Conservation (phyloP, 2,888 invertebrate genomes). For the Scrobipalpa atriplicella region DNA sequence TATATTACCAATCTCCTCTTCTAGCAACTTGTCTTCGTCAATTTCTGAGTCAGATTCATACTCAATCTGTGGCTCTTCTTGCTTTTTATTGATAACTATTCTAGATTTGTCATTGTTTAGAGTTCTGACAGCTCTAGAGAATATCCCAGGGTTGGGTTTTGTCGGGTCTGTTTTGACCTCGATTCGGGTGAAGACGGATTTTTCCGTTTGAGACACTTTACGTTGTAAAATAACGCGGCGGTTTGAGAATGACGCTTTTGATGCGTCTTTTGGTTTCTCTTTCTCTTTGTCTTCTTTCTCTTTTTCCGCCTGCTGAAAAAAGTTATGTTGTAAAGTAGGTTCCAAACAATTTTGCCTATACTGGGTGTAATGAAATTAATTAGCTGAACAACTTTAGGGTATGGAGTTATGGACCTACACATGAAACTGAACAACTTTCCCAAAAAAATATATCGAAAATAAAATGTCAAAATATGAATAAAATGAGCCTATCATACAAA, state of each 20-base stretch:
- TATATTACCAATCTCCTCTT: constrained; percentile 42
- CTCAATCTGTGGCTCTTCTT: constrained; percentile 57
- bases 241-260: constrained; percentile 49
- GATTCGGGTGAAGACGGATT: constrained; percentile 56
- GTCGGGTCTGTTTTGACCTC: constrained; percentile 56
- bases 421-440: background rate
- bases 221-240: constrained; percentile 70
- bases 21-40: constrained; percentile 48
- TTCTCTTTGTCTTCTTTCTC: constrained; percentile 43
- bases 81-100: constrained; percentile 42
- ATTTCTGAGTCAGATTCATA: constrained; percentile 55
- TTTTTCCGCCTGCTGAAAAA: constrained; percentile 42
- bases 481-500: no score
- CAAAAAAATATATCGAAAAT: background rate
- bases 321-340: no score
- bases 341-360: no score
- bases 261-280: constrained; percentile 37
- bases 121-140: constrained; percentile 68
- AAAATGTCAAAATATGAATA: no score
- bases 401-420: no score
- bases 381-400: no score
- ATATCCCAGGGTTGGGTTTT: constrained; percentile 65
- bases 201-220: constrained; percentile 52
- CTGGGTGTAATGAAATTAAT: no score
- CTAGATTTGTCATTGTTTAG: constrained; percentile 48